These are phyloP conservation scores for Melanotaenia maccullochi DNA, from an alignment of 2,797 vertebrate genomes.

Conservation along the genomic window DNA sequence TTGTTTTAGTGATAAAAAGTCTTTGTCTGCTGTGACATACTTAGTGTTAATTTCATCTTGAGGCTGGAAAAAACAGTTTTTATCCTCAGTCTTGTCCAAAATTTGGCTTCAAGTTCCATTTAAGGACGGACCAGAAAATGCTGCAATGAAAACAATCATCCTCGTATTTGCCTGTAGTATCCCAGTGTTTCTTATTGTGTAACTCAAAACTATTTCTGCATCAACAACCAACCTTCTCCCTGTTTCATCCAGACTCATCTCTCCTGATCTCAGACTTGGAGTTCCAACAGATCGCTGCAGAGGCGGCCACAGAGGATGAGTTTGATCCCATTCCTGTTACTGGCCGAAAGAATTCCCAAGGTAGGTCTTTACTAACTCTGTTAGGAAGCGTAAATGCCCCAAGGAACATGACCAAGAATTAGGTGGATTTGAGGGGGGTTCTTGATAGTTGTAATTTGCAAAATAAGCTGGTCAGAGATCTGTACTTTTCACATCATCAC, in stretches of 20 bases:
- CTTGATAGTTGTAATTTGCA: not conserved
- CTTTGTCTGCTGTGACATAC: slow-evolving; percentile 31
- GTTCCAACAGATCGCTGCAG: slow-evolving; percentile 80
- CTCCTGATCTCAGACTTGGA: slow-evolving; percentile 96
- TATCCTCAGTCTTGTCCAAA: not conserved
- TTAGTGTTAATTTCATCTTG: slow-evolving; percentile 6
- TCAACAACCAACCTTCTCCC: not conserved
- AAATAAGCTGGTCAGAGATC: not conserved
- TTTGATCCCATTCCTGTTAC: slow-evolving; percentile 99
- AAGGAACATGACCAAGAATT: not conserved
- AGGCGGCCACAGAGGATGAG: slow-evolving; percentile 92
- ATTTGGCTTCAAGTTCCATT: not conserved
- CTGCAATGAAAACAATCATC: not conserved
- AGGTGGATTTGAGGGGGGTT: not conserved
- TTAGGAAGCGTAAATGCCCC: slow-evolving; percentile 9
- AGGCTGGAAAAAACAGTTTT: not conserved
- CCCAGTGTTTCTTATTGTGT: not conserved
- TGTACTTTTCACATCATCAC: slow-evolving; percentile 20
- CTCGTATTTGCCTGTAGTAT: not conserved
- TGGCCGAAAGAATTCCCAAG: slow-evolving; percentile 97
- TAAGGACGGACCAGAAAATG: not conserved
- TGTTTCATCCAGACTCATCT: slow-evolving; percentile 88
- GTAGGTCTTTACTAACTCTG: slow-evolving; percentile 79
- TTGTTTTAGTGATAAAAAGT: slow-evolving; percentile 23
- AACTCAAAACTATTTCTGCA: not conserved